Percentiles rank a stretch among this genome's conserved stretches.
Evolutionary conservation across 2,888 invertebrate genomes (phyloP).

Genomic region (Torymus tubicola): DNA sequence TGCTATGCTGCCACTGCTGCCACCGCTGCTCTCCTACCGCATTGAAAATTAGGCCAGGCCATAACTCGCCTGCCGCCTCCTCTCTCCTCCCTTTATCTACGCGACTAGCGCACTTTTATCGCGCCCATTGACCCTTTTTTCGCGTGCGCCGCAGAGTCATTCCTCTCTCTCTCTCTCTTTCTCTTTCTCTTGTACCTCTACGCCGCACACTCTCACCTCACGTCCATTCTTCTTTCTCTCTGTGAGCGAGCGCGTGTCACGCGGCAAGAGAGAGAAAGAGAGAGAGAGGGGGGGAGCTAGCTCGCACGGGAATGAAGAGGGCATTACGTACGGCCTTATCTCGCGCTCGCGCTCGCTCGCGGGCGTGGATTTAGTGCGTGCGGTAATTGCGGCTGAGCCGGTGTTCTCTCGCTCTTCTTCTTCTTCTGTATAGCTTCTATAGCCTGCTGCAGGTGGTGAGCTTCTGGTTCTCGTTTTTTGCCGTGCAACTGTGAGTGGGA

Average conservation of each 20-base stretch:
- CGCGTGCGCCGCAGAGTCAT: too few species aligned
- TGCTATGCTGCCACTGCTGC: too few species aligned
- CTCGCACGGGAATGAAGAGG: slow-evolving; percentile 34
- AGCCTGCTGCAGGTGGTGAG: not conserved
- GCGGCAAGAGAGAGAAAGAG: not conserved
- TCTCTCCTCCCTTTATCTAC: not conserved
- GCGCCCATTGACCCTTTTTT: not conserved
- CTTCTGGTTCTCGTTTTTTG: not conserved
- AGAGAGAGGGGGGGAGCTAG: not conserved
- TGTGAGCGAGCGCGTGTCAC: not conserved
- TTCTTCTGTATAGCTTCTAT: not conserved
- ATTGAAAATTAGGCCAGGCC: slow-evolving; percentile 9
- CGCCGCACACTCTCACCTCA: too few species aligned
- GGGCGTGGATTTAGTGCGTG: slow-evolving; percentile 36
- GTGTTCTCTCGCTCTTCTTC: not conserved
- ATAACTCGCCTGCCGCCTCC: slow-evolving; percentile 11
- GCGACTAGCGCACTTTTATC: not conserved
- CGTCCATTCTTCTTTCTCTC: not conserved
- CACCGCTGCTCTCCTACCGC: too few species aligned
- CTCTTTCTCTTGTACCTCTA: not conserved
- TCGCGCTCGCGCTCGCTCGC: slow-evolving; percentile 17
- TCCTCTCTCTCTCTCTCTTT: not conserved
- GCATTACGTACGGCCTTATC: slow-evolving; percentile 42
- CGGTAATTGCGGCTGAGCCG: slow-evolving; percentile 33
- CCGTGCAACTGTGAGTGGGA: too few species aligned